Percentiles rank a stretch among this genome's conserved stretches.
Conservation (phyloP, 2,113 vertebrate genomes). For the Lophura nycthemera region DNA sequence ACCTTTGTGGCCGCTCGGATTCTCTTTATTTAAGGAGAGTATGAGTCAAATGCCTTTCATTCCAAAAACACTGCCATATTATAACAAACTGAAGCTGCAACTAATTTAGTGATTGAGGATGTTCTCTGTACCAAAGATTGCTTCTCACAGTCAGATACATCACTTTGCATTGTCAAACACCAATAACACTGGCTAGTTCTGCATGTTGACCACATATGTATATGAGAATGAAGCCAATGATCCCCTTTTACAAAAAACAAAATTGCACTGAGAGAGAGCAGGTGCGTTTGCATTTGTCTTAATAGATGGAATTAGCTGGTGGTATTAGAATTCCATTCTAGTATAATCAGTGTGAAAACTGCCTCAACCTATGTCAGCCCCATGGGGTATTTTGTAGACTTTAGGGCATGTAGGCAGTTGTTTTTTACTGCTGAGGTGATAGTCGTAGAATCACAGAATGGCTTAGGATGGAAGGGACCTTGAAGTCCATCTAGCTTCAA, state of each 20-base stretch:
- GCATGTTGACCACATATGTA: neutral
- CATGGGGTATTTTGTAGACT: neutral
- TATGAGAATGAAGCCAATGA: neutral
- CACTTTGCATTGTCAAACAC: neutral
- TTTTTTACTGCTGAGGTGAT: neutral
- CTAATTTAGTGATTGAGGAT: neutral
- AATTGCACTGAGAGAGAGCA: neutral
- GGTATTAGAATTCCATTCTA: neutral
- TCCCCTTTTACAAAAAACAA: neutral
- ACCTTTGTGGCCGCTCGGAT: neutral
- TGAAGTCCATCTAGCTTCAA: too few relatives aligned
- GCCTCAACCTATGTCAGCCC: neutral
- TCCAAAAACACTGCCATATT: neutral
- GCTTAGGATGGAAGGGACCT: too few relatives aligned
- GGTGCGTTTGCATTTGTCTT: neutral
- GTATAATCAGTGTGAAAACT: neutral
- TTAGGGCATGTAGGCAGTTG: neutral
- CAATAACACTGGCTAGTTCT: neutral
- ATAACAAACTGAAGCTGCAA: neutral
- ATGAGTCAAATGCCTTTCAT: conserved; percentile 8
- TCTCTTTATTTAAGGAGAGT: neutral
- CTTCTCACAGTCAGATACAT: neutral
- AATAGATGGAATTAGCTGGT: neutral
- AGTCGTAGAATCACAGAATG: neutral
- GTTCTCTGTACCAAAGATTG: neutral